A percentile compares a stretch with the other conserved stretches of the same genome.
Conservation (phyloP, 2,888 invertebrate species). For the Epinotia brunnichana region DNA sequence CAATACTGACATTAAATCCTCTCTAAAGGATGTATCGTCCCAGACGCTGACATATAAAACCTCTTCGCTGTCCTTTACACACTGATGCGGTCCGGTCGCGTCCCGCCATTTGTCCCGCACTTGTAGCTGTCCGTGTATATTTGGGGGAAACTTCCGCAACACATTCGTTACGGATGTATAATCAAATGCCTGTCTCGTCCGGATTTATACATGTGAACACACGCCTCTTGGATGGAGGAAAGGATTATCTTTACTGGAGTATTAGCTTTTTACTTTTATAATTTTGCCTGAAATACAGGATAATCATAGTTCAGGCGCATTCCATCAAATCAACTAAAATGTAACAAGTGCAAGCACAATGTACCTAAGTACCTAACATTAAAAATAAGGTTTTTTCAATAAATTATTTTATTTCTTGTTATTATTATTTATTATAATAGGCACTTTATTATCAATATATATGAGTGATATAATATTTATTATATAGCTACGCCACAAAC, state of each 20-base stretch:
- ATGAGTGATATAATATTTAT: background rate
- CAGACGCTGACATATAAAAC: background rate
- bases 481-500: no score
- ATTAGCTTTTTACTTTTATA: constrained; percentile 1
- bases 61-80: background rate
- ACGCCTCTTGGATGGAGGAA: constrained; percentile 29
- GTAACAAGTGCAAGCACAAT: no score
- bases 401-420: no score
- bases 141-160: constrained; percentile 16
- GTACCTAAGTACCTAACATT: no score
- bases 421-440: no score
- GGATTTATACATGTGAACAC: constrained; percentile 33
- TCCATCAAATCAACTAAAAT: no score
- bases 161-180: constrained; percentile 29
- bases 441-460: constrained; percentile 14
- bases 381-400: no score
- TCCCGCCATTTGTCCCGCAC: constrained; percentile 36
- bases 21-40: no score
- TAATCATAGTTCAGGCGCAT: no score
- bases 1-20: no score
- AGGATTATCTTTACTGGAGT: constrained; percentile 7
- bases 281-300: no score
- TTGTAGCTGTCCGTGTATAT: constrained; percentile 31
- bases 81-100: constrained; percentile 1
- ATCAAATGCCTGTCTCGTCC: constrained; percentile 29